Base-by-base conservation (phyloP, 2,113 vertebrate genomes). In the Hemicordylus capensis region DNA sequence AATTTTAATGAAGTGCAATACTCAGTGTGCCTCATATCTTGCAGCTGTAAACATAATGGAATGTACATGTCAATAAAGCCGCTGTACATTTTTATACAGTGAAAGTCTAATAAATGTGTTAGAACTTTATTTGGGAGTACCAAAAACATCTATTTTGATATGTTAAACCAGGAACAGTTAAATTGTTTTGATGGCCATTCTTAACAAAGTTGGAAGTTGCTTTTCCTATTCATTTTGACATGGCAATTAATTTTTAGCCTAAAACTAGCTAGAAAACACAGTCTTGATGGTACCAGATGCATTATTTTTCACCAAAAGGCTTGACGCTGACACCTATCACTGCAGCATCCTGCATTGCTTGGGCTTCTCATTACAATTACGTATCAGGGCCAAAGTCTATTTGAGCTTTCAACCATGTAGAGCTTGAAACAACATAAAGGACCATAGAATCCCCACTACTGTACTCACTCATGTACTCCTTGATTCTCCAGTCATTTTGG, bases 1-100 rank as follows among this genome's bases (percentile, higher is more conserved):
- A 98, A 97, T 99, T 99, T 99, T 98, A 98, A 98, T 98, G 98
- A 99, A 99, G 98, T 99, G 98, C 99, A 99, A 99, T 99, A 99
- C 98, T 98, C 97, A 98, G 98, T 98, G 98, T 99, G 98, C 98
- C 99, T 99, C 98, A 98, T 98, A 98, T 98, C 98, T 98, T 97
- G 98, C 98, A 98, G 98, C 97, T 98, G 98, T 99, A 98, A 98
- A 98, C 98, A 97, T 98, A 96, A 97, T 98, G 98, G 98, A 99
- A 99, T 99, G 98, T 99, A 97, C 96, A 98, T 98, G 98, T 99
- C 97, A 98, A 98, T 99, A 99, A 99, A 99, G 95, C 98, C 98
- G 98, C 98, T 99, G 98, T 99, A 99, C 98, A 97, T 99, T 99
- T 99, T 98, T 98, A 98, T 98, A 99, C 98, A 98, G 98, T 99